These are phyloP conservation scores for Oplegnathus fasciatus DNA, from an alignment of 2,113 vertebrate genomes.

Conservation along the genomic window DNA sequence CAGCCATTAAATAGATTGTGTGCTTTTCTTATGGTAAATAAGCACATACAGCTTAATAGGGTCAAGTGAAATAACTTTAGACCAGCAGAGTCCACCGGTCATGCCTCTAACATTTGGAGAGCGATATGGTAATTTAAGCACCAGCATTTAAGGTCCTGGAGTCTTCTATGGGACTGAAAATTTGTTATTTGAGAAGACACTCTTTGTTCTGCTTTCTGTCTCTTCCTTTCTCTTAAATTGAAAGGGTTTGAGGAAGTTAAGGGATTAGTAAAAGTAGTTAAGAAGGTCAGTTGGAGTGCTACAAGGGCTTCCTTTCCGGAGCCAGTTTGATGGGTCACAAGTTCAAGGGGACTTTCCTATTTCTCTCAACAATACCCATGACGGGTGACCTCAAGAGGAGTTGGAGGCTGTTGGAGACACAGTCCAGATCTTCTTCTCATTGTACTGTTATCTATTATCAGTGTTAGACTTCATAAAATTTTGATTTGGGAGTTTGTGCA, in stretches of 20 bases:
- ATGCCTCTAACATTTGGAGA: conserved; percentile 33
- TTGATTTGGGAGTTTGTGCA: conserved; percentile 25
- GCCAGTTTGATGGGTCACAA: conserved; percentile 14
- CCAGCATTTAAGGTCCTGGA: conserved; percentile 8
- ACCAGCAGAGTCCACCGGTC: neutral
- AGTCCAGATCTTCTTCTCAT: conserved; percentile 56
- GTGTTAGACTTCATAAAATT: neutral
- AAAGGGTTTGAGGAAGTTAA: conserved; percentile 45
- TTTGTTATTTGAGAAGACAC: conserved; percentile 10
- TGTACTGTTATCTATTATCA: conserved; percentile 14
- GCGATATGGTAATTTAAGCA: conserved; percentile 24
- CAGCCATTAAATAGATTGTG: conserved; percentile 1
- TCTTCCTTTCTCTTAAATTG: conserved; percentile 18
- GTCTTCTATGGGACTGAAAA: neutral
- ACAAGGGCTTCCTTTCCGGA: conserved; percentile 39
- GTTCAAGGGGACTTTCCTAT: conserved; percentile 38
- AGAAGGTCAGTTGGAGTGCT: conserved; percentile 43
- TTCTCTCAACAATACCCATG: conserved; percentile 48
- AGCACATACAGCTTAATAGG: neutral
- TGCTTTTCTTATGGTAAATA: conserved; percentile 4
- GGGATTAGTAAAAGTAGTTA: conserved; percentile 51
- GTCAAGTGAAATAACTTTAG: conserved; percentile 4
- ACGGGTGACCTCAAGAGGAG: conserved; percentile 36
- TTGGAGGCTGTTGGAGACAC: conserved; percentile 41
- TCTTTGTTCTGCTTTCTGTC: conserved; percentile 25